Conservation (phyloP, 1,140 invertebrate species). For the Euura lappo region DNA sequence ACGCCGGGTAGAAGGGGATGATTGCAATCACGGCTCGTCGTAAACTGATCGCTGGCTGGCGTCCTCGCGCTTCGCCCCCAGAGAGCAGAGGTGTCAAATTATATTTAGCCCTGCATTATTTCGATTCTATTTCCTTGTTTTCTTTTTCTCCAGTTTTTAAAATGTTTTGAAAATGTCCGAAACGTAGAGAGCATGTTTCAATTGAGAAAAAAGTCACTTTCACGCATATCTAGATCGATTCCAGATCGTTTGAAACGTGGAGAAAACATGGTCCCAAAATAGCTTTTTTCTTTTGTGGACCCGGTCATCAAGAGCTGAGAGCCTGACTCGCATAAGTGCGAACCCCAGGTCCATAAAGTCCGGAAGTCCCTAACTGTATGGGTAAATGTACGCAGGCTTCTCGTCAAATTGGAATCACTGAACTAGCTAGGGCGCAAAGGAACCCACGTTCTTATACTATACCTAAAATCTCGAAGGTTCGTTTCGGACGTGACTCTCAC, state of each 20-base stretch:
- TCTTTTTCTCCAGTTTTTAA: no score
- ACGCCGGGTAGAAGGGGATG: not conserved
- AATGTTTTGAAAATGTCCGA: not conserved
- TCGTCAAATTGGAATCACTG: constrained; percentile 7
- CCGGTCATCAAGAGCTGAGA: no score
- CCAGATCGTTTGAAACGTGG: not conserved
- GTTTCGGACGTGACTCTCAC: not conserved
- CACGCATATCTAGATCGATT: not conserved
- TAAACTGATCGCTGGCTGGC: constrained; percentile 24
- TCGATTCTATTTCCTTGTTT: no score
- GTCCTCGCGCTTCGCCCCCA: no score
- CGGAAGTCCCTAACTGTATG: not conserved
- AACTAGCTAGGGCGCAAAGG: not conserved
- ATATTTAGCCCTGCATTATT: not conserved
- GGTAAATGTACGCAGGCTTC: not conserved
- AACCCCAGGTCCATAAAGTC: not conserved
- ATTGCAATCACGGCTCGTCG: constrained; percentile 24
- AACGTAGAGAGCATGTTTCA: not conserved
- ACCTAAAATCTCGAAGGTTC: not conserved
- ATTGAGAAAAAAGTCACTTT: not conserved
- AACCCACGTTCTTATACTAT: not conserved
- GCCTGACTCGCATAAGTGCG: not conserved
- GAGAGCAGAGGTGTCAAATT: not conserved
- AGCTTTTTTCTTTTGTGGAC: no score
- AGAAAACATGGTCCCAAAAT: no score